Evolutionary conservation across 2,888 invertebrate species (phyloP).

Genomic region (Prostheceraeus crozeri): DNA sequence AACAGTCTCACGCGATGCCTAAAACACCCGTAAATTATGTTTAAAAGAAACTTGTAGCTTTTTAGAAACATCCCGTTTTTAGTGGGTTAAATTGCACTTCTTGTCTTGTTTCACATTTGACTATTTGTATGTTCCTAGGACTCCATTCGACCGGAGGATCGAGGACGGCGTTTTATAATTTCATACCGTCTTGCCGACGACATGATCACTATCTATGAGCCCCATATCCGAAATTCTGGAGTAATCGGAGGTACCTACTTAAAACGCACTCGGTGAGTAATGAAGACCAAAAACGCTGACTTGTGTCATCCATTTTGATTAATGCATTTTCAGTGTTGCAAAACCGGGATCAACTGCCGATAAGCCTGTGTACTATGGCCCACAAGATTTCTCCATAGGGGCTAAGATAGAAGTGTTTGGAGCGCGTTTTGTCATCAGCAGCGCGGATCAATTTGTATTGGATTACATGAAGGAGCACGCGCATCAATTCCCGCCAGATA

Average conservation of each 20-base stretch:
- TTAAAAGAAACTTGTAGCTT: no score
- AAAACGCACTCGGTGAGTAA: constrained; percentile 60
- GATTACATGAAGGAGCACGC: constrained; percentile 61
- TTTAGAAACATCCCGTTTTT: no score
- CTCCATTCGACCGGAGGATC: constrained; percentile 70
- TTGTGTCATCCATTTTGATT: background rate
- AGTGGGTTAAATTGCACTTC: no score
- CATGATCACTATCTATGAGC: constrained; percentile 68
- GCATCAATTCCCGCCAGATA: constrained; percentile 46
- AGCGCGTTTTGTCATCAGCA: constrained; percentile 69
- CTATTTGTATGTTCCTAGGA: no score
- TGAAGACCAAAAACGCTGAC: background rate
- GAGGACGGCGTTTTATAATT: constrained; percentile 68
- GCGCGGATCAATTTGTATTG: constrained; percentile 76
- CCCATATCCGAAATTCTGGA: constrained; percentile 68
- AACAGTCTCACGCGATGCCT: no score
- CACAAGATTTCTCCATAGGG: constrained; percentile 72
- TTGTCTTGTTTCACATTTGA: no score
- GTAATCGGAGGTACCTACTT: constrained; percentile 71
- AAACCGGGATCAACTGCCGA: constrained; percentile 65
- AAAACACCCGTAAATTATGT: no score
- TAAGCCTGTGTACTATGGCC: constrained; percentile 69
- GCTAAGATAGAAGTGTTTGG: constrained; percentile 67
- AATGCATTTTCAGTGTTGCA: constrained; percentile 56
- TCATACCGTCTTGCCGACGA: constrained; percentile 71